Evolutionary conservation across 2,113 vertebrate genomes (phyloP).

Genomic region (Rhynchomys soricoides): DNA sequence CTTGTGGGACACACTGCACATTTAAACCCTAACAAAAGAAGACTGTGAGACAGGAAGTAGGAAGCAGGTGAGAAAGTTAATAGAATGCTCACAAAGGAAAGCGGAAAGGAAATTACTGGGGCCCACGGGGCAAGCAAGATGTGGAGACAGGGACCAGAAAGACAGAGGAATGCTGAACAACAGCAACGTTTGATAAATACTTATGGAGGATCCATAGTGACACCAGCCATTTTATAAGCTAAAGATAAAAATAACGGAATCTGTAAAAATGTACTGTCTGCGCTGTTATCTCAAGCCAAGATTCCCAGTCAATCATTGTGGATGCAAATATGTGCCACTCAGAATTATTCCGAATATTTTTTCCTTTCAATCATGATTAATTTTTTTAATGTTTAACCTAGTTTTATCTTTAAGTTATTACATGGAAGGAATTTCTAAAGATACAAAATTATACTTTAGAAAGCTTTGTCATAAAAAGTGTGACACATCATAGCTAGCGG

Average conservation of each 20-base stretch:
- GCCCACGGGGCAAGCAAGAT: not conserved
- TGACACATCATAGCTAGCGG: not conserved
- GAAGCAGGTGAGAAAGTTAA: not conserved
- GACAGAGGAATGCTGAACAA: no score
- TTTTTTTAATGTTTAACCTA: not conserved
- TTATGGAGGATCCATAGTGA: not conserved
- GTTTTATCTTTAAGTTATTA: not conserved
- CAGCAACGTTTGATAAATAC: not conserved
- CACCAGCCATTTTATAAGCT: no score
- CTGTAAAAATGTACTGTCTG: not conserved
- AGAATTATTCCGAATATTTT: not conserved
- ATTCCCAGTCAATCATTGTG: not conserved
- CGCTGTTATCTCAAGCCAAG: not conserved
- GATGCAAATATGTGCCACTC: not conserved
- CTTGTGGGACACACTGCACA: no score
- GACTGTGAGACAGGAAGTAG: not conserved
- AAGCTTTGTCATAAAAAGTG: not conserved
- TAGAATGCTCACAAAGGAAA: not conserved
- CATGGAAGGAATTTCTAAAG: slow-evolving; percentile 14
- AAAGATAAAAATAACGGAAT: not conserved
- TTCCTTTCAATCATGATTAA: not conserved
- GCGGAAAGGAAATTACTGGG: not conserved
- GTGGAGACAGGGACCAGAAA: not conserved
- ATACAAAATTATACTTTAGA: slow-evolving; percentile 24
- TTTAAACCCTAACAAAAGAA: not conserved